phyloP scores from a whole-genome alignment of 23 tunicate genomes.

The Phallusia fumigata region DNA sequence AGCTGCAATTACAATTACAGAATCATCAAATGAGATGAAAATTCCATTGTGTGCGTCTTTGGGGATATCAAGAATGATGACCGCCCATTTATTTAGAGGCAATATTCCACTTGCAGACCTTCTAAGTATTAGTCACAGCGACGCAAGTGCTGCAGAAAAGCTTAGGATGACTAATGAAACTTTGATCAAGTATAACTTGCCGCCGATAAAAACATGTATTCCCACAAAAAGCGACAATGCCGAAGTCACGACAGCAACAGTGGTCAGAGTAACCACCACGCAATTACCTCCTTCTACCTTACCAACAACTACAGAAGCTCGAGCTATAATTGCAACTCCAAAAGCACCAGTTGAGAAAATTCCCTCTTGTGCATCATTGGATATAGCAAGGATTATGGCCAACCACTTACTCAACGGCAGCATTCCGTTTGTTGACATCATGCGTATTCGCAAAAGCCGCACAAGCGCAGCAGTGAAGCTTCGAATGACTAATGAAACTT shows the following conservation, averaged over 20 bases:
- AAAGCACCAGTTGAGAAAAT: neutral
- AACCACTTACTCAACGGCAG: neutral
- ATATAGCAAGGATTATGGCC: neutral
- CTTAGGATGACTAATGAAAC: constrained; percentile 4
- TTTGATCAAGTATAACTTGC: neutral
- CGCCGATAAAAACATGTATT: neutral
- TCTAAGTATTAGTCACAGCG: neutral
- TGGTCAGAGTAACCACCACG: neutral
- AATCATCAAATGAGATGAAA: neutral
- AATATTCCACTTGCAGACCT: neutral
- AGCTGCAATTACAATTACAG: neutral
- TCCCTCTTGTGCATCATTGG: neutral
- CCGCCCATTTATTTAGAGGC: neutral
- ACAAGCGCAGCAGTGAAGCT: neutral
- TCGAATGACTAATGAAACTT: neutral
- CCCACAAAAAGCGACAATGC: too few relatives aligned
- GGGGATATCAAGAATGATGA: neutral
- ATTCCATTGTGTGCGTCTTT: neutral
- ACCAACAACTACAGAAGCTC: neutral
- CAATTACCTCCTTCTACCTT: neutral
- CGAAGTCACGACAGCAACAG: neutral
- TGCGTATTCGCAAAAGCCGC: neutral
- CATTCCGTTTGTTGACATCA: neutral
- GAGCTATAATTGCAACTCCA: neutral
- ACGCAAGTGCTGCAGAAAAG: neutral